Evolutionary conservation across 92 coral and sea anemone genomes (phyloP).

Genomic region (Galaxea fascicularis): DNA sequence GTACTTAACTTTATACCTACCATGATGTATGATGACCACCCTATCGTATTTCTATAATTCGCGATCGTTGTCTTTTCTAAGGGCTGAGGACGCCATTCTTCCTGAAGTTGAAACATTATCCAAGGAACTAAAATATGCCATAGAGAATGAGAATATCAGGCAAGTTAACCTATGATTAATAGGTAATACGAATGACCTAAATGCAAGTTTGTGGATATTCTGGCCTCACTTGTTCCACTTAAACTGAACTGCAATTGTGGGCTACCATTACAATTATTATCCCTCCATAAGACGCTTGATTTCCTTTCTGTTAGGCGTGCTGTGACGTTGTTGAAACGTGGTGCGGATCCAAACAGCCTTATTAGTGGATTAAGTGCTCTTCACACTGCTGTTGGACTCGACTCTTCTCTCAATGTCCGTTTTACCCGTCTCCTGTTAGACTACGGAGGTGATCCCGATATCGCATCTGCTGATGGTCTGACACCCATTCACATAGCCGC

Average conservation of each 20-base stretch:
- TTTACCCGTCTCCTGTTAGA: constrained; percentile 86
- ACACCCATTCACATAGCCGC: constrained; percentile 99
- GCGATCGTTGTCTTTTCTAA: neutral
- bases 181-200: neutral
- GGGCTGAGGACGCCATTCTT: constrained; percentile 25
- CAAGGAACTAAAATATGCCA: constrained; percentile 60
- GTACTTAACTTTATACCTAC: too few species aligned
- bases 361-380: constrained; percentile 87
- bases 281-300: neutral
- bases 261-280: too few species aligned
- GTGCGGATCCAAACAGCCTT: constrained; percentile 82
- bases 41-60: neutral
- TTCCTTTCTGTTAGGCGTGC: constrained; percentile 56
- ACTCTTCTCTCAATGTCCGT: constrained; percentile 82
- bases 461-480: constrained; percentile 85
- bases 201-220: too few species aligned
- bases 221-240: neutral
- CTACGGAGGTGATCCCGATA: constrained; percentile 84
- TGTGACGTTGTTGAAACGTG: constrained; percentile 67
- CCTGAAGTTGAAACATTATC: constrained; percentile 54
- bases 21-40: too few species aligned
- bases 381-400: constrained; percentile 84
- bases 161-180: neutral
- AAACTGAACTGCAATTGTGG: too few species aligned
- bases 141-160: constrained; percentile 79